Percentiles rank a stretch among this genome's conserved stretches.
Conservation (phyloP, 2,797 vertebrate genomes). For the Amphiprion clarkii region DNA sequence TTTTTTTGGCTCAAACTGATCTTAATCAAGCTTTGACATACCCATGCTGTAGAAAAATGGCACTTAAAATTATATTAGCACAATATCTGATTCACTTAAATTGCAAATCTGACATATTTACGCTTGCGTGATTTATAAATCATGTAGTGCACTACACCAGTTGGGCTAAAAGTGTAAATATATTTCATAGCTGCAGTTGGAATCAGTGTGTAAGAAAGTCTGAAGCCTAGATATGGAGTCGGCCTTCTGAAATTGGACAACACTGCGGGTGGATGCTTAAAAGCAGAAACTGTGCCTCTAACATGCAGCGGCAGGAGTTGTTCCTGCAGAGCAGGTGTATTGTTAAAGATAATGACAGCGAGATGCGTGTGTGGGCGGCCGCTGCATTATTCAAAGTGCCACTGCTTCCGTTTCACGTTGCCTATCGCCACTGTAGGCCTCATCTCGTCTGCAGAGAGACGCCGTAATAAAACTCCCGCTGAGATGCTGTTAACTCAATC, state of each 20-base stretch:
- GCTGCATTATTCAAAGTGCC: constrained; percentile 49
- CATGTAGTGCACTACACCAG: no score
- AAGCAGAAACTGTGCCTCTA: constrained; percentile 11
- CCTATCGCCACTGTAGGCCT: constrained; percentile 22
- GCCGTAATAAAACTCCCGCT: constrained; percentile 40
- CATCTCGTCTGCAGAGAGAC: constrained; percentile 39
- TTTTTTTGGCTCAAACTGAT: no score
- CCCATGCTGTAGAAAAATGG: no score
- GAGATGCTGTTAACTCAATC: constrained; percentile 52
- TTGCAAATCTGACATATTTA: no score
- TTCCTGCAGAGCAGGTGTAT: constrained; percentile 35
- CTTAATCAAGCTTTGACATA: no score
- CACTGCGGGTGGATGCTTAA: constrained; percentile 25
- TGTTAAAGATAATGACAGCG: constrained; percentile 62
- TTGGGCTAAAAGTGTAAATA: no score
- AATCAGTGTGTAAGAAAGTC: constrained; percentile 3
- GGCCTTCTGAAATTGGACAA: constrained; percentile 18
- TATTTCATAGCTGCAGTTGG: not conserved
- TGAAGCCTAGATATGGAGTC: constrained; percentile 16
- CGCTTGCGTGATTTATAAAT: no score
- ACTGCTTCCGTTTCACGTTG: constrained; percentile 39
- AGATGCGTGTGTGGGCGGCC: constrained; percentile 19
- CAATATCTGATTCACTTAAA: no score
- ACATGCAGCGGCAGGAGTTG: constrained; percentile 26
- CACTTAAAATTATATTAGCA: no score